Base-by-base conservation (phyloP, 2,888 invertebrate genomes). In the Acrobasis suavella region DNA sequence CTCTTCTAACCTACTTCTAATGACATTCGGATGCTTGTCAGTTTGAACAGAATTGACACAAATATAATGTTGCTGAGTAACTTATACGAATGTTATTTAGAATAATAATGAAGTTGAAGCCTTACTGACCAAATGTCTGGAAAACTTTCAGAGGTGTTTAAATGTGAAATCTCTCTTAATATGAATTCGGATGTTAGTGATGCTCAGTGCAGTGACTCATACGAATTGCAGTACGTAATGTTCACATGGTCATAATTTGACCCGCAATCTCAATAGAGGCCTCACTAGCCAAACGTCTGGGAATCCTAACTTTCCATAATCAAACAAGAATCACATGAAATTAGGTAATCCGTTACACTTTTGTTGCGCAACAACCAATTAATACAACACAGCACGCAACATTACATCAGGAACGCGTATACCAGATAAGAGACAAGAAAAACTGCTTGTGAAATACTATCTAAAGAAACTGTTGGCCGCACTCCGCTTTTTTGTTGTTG, bases 351-450 rank as follows among this genome's bases (percentile, higher is more conserved):
- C 63, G 58, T 50, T 64, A 75, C 75, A 76, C 71, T 74, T 67
- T 51, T 38, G 69, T 81, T 80, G 70, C 69, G 75, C 69, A 81
- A 81, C 63, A 60, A 59, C 66, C 73, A 80, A 81, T 81, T 78
- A 77, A 72, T 75, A 71, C 69, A 65, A 72, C 68, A 71, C 69
- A 72, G 61, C 81, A 81, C 74, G 81, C 81, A 74, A 80, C 72
- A 74, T 76, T 71, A 76, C 77, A 73, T 75, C 72, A 74, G 72
- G 75, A 78, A 78, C 79, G 74, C 71, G 79, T 72, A 72, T 65
- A 68, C 60, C 65, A 72, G 77, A 74, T 72, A 72, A 74, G 72
- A 72, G 75, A 78, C 75, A 72, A 66, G 74, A 73, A 73, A 71
- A 76, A 73, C 74, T 73, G 68, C 76, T 75, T 69, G 71, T 63